Evolutionary conservation across 2,888 invertebrate genomes (phyloP).

Genomic region (Chydorus sphaericus): DNA sequence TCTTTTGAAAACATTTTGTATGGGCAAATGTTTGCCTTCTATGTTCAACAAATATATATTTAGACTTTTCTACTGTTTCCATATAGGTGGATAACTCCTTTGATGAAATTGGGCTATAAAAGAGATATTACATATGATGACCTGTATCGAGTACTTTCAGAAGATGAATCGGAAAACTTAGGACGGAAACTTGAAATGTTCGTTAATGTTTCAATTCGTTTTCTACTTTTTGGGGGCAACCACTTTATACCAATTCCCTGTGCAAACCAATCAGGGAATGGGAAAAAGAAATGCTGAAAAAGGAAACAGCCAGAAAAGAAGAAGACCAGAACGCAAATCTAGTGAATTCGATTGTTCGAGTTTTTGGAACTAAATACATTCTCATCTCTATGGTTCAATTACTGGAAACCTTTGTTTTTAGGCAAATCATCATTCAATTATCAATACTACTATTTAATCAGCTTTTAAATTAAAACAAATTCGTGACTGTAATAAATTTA

Average conservation of each 20-base stretch:
- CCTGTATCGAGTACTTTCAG: slow-evolving; percentile 49
- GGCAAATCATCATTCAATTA: slow-evolving; percentile 24
- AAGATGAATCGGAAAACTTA: slow-evolving; percentile 51
- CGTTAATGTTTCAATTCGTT: no score
- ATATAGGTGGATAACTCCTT: slow-evolving; percentile 60
- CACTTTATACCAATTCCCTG: background rate
- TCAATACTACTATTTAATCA: no score
- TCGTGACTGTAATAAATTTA: background rate
- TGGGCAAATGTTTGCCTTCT: no score
- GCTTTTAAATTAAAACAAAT: background rate
- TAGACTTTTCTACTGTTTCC: background rate
- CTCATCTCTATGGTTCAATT: slow-evolving; percentile 32
- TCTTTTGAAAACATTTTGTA: no score
- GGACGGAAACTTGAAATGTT: slow-evolving; percentile 52
- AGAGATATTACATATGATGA: slow-evolving; percentile 57
- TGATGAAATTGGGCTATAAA: slow-evolving; percentile 57
- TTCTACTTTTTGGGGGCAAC: background rate
- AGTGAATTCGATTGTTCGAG: slow-evolving; percentile 31
- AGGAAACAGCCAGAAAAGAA: no score
- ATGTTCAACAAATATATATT: no score
- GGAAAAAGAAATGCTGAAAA: slow-evolving; percentile 38
- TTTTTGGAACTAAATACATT: slow-evolving; percentile 32
- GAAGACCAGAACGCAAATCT: slow-evolving; percentile 35
- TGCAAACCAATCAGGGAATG: slow-evolving; percentile 34
- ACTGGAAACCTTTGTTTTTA: slow-evolving; percentile 30